Conservation (phyloP, 2,113 vertebrate genomes). For the Albula goreensis region DNA sequence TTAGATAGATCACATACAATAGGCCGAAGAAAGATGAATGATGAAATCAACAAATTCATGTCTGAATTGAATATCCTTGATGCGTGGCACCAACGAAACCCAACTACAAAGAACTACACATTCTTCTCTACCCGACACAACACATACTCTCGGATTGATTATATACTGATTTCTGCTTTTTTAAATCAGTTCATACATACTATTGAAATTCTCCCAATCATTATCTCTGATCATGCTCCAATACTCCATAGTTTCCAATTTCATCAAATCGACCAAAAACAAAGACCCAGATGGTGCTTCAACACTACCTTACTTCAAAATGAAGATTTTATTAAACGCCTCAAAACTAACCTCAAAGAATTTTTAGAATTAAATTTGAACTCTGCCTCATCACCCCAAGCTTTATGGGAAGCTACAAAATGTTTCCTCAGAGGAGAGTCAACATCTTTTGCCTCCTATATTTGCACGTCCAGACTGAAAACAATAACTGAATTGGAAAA, state of each 20-base stretch:
- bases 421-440: background rate
- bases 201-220: background rate
- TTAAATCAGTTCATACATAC: background rate
- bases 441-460: background rate
- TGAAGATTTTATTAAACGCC: background rate
- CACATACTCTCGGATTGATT: background rate
- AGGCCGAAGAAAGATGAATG: too few relatives aligned
- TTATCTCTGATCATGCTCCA: background rate
- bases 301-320: background rate
- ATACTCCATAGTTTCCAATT: background rate
- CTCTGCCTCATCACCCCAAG: background rate
- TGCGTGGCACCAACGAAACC: background rate
- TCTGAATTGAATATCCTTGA: background rate
- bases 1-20: background rate
- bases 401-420: background rate
- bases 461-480: background rate
- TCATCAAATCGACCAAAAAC: background rate
- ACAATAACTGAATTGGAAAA: background rate
- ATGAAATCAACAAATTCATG: background rate
- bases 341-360: background rate
- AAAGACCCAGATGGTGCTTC: background rate
- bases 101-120: background rate
- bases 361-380: background rate
- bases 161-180: background rate
- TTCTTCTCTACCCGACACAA: background rate